Conservation (phyloP, 53 echinoderm and acorn worm genomes). For the Stichopus horrens region DNA sequence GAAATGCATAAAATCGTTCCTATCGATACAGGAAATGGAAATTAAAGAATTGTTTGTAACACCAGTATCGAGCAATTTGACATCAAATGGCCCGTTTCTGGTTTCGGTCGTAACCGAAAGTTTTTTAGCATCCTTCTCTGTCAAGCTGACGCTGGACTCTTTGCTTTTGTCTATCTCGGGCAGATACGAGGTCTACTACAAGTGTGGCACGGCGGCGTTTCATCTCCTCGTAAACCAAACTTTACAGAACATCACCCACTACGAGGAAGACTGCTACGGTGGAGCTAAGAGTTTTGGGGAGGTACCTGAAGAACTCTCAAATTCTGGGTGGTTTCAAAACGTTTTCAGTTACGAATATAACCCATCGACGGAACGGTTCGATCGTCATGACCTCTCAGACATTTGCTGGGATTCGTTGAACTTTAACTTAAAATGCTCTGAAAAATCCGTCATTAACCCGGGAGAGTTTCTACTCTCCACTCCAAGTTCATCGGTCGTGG, state of each 20-base stretch:
- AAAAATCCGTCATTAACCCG: conserved; percentile 1
- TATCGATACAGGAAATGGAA: conserved; percentile 10
- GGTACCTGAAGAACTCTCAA: not conserved
- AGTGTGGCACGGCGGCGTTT: conserved; percentile 15
- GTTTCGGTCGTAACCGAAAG: conserved; percentile 13
- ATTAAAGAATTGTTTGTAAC: conserved; percentile 8
- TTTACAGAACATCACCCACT: not conserved
- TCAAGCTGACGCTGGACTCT: conserved; percentile 19
- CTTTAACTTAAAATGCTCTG: not conserved
- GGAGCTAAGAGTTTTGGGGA: not conserved
- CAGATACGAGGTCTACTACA: not conserved
- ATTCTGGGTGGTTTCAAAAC: not conserved
- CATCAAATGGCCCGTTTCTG: not conserved
- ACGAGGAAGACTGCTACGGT: not conserved
- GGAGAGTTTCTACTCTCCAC: not conserved
- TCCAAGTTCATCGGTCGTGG: not conserved
- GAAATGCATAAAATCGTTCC: not conserved
- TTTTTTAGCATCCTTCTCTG: conserved; percentile 20
- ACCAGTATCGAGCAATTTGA: not conserved
- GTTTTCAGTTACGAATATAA: conserved; percentile 32
- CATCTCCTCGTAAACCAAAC: not conserved
- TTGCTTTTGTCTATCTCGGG: conserved; percentile 2
- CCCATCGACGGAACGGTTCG: not conserved
- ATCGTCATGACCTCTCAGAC: conserved; percentile 20
- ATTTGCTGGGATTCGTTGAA: conserved; percentile 16